A percentile compares a stretch with the other conserved stretches of the same genome.
Evolutionary conservation across 2,888 invertebrate genomes (phyloP).

Genomic region (Theodoxus fluviatilis): DNA sequence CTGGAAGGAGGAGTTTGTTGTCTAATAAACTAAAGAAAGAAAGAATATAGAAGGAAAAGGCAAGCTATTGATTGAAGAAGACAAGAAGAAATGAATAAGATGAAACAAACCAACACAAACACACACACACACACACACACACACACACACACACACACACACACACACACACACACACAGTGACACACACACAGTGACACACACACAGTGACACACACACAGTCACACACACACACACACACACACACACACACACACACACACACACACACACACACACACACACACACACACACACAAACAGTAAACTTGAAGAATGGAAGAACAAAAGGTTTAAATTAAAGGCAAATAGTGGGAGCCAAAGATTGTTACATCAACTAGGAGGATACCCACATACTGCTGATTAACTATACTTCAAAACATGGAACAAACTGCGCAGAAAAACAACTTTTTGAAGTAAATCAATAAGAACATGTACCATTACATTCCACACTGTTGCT

Average conservation of each 20-base stretch:
- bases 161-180: constrained; percentile 3
- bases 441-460: neutral
- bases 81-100: too few species aligned
- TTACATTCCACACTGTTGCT: too few species aligned
- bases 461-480: neutral
- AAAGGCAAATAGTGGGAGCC: too few species aligned
- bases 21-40: neutral
- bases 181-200: neutral
- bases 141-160: neutral
- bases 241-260: constrained; percentile 17
- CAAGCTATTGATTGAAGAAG: too few species aligned
- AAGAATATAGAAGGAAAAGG: neutral
- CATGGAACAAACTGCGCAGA: neutral
- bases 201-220: neutral
- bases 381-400: neutral
- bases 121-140: neutral
- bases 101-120: too few species aligned
- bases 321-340: too few species aligned
- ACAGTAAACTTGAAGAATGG: neutral
- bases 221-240: neutral
- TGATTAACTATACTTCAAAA: neutral
- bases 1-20: neutral
- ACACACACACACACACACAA: neutral
- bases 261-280: constrained; percentile 21
- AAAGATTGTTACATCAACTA: too few species aligned